These are phyloP conservation scores for Odontophorus gujanensis DNA, from an alignment of 2,113 vertebrate species.

Conservation along the genomic window DNA sequence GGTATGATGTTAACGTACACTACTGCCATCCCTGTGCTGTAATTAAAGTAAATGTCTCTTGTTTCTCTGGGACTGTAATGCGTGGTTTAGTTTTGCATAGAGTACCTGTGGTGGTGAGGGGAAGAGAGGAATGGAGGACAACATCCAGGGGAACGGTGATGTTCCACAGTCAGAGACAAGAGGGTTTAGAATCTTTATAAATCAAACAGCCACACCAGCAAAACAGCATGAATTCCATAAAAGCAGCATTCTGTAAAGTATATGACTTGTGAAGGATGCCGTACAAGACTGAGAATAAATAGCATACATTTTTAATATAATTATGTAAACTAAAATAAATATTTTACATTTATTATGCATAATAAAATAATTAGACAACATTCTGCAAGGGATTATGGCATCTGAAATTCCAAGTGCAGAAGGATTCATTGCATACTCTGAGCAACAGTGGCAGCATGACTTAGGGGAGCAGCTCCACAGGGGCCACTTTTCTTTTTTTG, in stretches of 20 bases:
- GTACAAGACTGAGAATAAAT: constrained; percentile 59
- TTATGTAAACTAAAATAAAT: constrained; percentile 54
- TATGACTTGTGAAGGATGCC: constrained; percentile 47
- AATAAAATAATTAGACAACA: constrained; percentile 57
- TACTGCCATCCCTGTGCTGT: not conserved
- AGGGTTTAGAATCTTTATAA: not conserved
- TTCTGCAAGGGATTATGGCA: constrained; percentile 23
- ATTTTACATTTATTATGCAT: constrained; percentile 72
- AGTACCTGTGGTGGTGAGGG: not conserved
- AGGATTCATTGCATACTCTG: constrained; percentile 43
- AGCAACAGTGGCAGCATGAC: constrained; percentile 9
- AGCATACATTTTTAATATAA: constrained; percentile 57
- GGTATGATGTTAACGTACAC: not conserved
- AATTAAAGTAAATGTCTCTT: constrained; percentile 17
- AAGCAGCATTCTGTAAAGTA: constrained; percentile 38
- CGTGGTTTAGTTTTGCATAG: not conserved
- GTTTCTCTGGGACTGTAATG: not conserved
- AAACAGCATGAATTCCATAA: constrained; percentile 49
- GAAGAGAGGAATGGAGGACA: not conserved
- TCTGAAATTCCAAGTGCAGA: constrained; percentile 19
- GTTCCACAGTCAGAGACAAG: not conserved
- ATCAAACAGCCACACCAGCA: constrained; percentile 33
- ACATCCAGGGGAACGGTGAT: not conserved
- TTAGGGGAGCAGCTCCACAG: constrained; percentile 28
- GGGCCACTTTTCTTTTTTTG: constrained; percentile 65